These are phyloP conservation scores for Lasaia peninsularis DNA, from an alignment of 1,140 invertebrate genomes.

Conservation along the genomic window DNA sequence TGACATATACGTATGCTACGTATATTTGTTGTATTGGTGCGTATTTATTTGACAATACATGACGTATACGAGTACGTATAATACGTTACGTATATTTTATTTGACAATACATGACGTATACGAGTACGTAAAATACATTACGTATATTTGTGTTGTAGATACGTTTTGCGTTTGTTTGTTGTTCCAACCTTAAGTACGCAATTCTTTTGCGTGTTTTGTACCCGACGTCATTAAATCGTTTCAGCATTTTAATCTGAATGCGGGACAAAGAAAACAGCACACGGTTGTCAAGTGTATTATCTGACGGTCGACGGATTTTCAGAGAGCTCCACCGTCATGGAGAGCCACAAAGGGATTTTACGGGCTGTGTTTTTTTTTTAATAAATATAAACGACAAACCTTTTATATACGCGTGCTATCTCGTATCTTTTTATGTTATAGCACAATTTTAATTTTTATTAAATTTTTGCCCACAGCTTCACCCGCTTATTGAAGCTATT, in stretches of 20 bases:
- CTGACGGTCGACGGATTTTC: conserved; percentile 2
- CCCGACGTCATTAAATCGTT: conserved; percentile 10
- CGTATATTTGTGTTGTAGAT: not conserved
- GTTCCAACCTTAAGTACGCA: not conserved
- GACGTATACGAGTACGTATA: no score
- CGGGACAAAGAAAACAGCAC: conserved; percentile 5
- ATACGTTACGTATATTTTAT: no score
- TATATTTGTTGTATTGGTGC: no score
- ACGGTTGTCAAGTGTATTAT: conserved; percentile 10
- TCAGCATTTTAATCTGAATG: conserved; percentile 12
- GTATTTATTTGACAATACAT: not conserved
- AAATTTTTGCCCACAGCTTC: no score
- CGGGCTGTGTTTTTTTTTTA: not conserved
- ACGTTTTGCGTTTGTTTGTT: not conserved
- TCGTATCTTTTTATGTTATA: no score
- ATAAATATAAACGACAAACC: no score
- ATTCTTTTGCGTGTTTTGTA: not conserved
- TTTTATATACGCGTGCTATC: no score
- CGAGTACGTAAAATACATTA: no score
- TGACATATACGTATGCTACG: no score
- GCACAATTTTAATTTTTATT: no score
- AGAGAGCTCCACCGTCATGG: not conserved
- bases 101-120: not conserved
- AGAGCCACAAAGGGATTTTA: not conserved
- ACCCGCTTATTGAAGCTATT: no score